A percentile compares a stretch with the other conserved stretches of the same genome.
phyloP scores from a whole-genome alignment of 2,797 vertebrate genomes.

The Cyprinella venusta region DNA sequence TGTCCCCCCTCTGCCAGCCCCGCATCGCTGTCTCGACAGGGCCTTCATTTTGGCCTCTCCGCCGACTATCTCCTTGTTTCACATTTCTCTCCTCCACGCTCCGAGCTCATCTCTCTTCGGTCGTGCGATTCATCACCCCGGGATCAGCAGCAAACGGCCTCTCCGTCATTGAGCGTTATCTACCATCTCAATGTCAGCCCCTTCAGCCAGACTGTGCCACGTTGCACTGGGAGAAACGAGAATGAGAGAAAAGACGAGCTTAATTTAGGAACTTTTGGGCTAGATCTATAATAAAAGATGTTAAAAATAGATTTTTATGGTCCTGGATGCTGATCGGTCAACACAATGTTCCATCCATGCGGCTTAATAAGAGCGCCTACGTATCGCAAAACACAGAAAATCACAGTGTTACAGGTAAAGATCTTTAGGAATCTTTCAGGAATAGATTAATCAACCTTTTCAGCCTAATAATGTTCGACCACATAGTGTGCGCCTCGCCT shows the following conservation, averaged over 20 bases:
- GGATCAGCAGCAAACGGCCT: conserved; percentile 56
- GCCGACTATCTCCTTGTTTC: conserved; percentile 64
- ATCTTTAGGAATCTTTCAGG: background rate
- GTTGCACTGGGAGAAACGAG: conserved; percentile 2
- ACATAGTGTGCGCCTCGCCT: conserved; percentile 5
- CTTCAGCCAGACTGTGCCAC: conserved; percentile 32
- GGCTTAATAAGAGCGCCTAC: background rate
- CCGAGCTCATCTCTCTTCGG: conserved; percentile 40
- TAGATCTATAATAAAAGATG: background rate
- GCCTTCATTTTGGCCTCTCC: conserved; percentile 54
- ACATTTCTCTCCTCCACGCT: conserved; percentile 47
- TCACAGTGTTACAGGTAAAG: background rate
- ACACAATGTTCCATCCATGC: background rate
- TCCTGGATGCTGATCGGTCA: background rate
- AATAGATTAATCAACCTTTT: conserved; percentile 52
- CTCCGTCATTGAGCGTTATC: conserved; percentile 61
- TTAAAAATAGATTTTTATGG: background rate
- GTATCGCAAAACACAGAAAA: background rate
- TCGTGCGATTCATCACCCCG: conserved; percentile 57
- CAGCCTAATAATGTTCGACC: conserved; percentile 37
- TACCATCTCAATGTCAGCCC: conserved; percentile 60
- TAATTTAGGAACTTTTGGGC: background rate
- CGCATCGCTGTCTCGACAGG: conserved; percentile 43
- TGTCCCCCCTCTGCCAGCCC: conserved; percentile 39
- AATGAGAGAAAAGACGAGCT: conserved; percentile 19